These are phyloP conservation scores for Uropetala carovei DNA, from an alignment of 2,888 invertebrate species.

Conservation along the genomic window DNA sequence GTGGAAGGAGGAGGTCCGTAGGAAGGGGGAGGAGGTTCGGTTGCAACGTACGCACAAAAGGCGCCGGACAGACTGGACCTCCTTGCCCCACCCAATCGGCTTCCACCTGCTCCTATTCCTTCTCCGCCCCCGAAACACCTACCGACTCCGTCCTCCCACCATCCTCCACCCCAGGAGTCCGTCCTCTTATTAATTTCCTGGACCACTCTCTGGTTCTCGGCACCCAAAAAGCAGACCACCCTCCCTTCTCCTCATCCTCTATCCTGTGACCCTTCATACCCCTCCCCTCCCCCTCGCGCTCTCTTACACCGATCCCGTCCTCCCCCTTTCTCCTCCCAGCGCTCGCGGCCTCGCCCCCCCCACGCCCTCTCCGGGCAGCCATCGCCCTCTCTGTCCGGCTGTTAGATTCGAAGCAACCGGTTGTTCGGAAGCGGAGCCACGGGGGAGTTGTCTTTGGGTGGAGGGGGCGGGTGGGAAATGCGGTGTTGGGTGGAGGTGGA, in stretches of 20 bases:
- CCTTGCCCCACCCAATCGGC: not conserved
- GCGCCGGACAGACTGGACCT: not conserved
- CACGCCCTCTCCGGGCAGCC: not conserved
- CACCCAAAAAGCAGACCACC: not conserved
- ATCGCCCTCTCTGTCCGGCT: conserved; percentile 26
- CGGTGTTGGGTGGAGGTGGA: not conserved
- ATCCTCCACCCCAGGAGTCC: not conserved
- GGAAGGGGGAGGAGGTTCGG: not conserved
- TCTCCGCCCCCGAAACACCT: not conserved
- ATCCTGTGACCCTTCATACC: not conserved
- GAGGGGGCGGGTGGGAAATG: not conserved
- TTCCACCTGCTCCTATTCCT: not conserved
- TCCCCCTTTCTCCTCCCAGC: not conserved
- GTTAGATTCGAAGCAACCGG: conserved; percentile 44
- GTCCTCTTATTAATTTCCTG: not conserved
- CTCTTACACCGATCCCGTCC: not conserved
- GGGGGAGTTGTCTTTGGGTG: not conserved
- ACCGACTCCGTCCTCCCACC: not conserved
- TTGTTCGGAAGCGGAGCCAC: not conserved
- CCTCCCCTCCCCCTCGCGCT: not conserved
- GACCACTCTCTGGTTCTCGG: not conserved
- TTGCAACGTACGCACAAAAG: not conserved
- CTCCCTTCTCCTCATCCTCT: not conserved
- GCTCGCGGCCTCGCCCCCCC: not conserved
- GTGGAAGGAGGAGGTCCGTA: not conserved